Percentiles rank a stretch among this genome's conserved stretches.
Conservation (phyloP, 2,888 invertebrate species). For the Morpho deidamia region DNA sequence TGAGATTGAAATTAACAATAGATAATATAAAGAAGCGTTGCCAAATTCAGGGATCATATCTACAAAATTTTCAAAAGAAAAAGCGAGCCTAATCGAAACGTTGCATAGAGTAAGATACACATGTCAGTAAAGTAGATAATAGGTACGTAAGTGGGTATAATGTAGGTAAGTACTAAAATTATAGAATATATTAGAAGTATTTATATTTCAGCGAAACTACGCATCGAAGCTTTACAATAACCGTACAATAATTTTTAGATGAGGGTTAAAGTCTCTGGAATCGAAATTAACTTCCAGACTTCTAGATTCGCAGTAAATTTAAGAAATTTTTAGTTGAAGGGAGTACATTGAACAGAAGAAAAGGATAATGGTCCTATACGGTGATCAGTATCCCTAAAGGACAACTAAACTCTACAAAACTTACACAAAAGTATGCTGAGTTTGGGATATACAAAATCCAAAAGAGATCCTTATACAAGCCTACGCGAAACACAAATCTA, state of each 20-base stretch:
- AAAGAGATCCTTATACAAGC: constrained; percentile 51
- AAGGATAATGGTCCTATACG: background rate
- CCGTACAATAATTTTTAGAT: constrained; percentile 64
- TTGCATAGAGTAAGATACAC: constrained; percentile 61
- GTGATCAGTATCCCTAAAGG: background rate
- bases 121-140: constrained; percentile 67
- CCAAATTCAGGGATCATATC: constrained; percentile 46
- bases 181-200: constrained; percentile 68
- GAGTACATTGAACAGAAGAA: constrained; percentile 23
- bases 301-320: constrained; percentile 43
- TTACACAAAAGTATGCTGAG: background rate
- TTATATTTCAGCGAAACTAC: constrained; percentile 70
- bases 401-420: background rate
- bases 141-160: constrained; percentile 69
- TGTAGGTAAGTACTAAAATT: constrained; percentile 72
- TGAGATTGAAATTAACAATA: constrained; percentile 27
- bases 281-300: constrained; percentile 62
- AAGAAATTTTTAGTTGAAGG: constrained; percentile 3
- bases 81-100: constrained; percentile 62
- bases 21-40: constrained; percentile 62
- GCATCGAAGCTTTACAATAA: constrained; percentile 71
- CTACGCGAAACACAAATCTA: constrained; percentile 59
- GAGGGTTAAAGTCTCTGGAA: constrained; percentile 62
- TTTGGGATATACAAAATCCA: constrained; percentile 33
- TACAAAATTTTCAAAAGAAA: constrained; percentile 41